A percentile compares a stretch with the other conserved stretches of the same genome.
Conservation (phyloP, 2,888 invertebrate species). For the Platycheirus rosarum region DNA sequence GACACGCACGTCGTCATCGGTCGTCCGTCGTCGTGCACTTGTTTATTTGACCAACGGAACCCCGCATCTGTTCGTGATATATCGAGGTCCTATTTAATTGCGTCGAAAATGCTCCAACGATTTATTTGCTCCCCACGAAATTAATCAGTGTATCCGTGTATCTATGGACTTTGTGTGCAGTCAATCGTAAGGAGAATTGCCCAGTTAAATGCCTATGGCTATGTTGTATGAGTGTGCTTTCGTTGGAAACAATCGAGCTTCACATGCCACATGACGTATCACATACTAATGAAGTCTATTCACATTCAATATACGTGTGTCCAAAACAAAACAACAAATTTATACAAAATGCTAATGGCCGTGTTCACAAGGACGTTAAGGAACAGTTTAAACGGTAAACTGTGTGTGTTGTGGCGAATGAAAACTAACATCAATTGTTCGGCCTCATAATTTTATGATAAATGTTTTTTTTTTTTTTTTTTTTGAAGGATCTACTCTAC, state of each 20-base stretch:
- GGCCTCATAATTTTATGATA: slow-evolving; percentile 59
- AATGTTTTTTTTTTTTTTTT: slow-evolving; percentile 42
- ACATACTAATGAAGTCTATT: slow-evolving; percentile 66
- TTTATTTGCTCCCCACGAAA: slow-evolving; percentile 68
- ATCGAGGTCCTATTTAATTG: slow-evolving; percentile 62
- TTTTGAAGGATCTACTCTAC: slow-evolving; percentile 10
- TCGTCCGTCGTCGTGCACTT: not conserved
- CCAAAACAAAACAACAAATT: slow-evolving; percentile 9
- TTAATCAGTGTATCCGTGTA: slow-evolving; percentile 52
- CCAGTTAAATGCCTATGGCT: slow-evolving; percentile 5
- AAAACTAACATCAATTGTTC: slow-evolving; percentile 59
- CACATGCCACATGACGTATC: slow-evolving; percentile 53
- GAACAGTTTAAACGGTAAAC: slow-evolving; percentile 44
- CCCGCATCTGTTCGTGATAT: slow-evolving; percentile 8
- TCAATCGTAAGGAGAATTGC: slow-evolving; percentile 47
- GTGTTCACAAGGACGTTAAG: slow-evolving; percentile 41
- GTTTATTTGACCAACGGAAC: slow-evolving; percentile 4
- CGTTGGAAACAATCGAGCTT: not conserved
- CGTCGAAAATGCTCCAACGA: slow-evolving; percentile 58
- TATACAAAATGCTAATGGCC: slow-evolving; percentile 28
- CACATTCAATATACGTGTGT: slow-evolving; percentile 27
- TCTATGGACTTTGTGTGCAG: slow-evolving; percentile 56
- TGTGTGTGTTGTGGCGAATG: slow-evolving; percentile 42
- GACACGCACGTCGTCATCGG: not conserved
- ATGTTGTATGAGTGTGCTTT: not conserved